These are phyloP conservation scores for Grammomys surdaster DNA, from an alignment of 2,113 vertebrate genomes.

Conservation along the genomic window DNA sequence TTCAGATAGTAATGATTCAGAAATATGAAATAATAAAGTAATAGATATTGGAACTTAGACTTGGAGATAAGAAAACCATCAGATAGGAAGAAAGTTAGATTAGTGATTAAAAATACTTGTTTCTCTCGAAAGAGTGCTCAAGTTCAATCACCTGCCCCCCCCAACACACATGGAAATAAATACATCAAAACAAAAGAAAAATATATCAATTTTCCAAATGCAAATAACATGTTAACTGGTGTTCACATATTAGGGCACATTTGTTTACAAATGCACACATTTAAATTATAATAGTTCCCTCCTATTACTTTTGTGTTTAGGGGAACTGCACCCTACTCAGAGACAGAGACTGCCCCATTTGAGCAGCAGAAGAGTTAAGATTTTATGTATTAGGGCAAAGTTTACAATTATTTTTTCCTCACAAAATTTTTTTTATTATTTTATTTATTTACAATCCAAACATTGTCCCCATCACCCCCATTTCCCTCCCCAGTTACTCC, in stretches of 20 bases:
- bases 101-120: neutral
- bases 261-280: neutral
- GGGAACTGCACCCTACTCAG: neutral
- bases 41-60: neutral
- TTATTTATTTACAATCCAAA: too few relatives aligned
- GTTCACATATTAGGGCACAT: neutral
- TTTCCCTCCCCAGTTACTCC: too few relatives aligned
- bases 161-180: neutral
- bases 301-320: neutral
- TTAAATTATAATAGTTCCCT: neutral
- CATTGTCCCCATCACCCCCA: too few relatives aligned
- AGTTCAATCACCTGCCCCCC: rapidly evolving
- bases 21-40: neutral
- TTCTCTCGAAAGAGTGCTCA: neutral
- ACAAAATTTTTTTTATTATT: too few relatives aligned
- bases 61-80: neutral
- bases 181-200: neutral
- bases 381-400: neutral
- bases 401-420: neutral
- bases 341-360: neutral
- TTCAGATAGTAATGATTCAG: neutral
- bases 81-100: neutral
- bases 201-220: neutral
- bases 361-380: neutral
- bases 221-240: neutral